Conservation (phyloP, 2,797 vertebrate species). For the Ptychadena robeensis region DNA sequence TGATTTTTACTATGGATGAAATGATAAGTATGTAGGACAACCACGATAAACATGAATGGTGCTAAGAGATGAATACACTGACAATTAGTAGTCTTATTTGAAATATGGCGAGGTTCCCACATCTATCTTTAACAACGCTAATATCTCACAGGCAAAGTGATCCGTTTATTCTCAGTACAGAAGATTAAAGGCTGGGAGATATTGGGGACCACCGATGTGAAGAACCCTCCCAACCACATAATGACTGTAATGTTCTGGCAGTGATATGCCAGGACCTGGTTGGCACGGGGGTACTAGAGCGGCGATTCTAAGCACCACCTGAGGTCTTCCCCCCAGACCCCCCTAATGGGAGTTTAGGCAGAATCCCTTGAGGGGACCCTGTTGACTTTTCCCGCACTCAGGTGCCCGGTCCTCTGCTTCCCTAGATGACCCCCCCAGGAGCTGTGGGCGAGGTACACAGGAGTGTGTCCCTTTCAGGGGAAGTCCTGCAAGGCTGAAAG, state of each 20-base stretch:
- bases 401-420: no score
- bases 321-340: no score
- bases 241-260: slow-evolving; percentile 1
- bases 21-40: slow-evolving; percentile 3
- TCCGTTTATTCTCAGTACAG: slow-evolving; percentile 4
- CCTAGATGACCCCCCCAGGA: no score
- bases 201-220: neutral
- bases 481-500: no score
- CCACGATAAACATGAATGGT: neutral
- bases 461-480: no score
- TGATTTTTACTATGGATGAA: neutral
- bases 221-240: neutral
- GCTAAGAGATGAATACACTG: neutral
- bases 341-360: no score
- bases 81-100: neutral
- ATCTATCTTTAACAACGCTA: neutral
- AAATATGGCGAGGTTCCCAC: neutral
- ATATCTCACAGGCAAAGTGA: slow-evolving; percentile 27
- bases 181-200: neutral
- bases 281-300: no score
- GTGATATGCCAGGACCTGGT: no score
- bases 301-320: no score
- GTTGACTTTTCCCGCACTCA: no score
- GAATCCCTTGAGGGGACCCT: no score
- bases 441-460: no score